A percentile compares a stretch with the other conserved stretches of the same genome.
Conservation (phyloP, 1,140 invertebrate genomes). For the Dreissena rostriformis region DNA sequence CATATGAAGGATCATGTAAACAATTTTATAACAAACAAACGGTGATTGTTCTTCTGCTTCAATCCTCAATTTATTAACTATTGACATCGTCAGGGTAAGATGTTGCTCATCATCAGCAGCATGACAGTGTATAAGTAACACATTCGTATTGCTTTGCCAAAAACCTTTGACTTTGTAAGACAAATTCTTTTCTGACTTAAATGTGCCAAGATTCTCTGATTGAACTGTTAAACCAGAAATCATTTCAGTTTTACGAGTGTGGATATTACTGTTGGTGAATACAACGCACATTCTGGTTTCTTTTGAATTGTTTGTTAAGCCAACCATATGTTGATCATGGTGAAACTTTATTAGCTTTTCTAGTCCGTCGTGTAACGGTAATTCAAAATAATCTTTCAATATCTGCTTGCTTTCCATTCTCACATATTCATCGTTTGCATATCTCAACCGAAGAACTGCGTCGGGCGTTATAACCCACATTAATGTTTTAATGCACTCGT, state of each 20-base stretch:
- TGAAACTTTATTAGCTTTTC: background rate
- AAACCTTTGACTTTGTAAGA: slow-evolving; percentile 50
- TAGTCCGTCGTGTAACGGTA: slow-evolving; percentile 64
- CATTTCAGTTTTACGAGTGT: slow-evolving; percentile 15
- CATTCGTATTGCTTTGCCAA: slow-evolving; percentile 53
- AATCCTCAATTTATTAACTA: slow-evolving; percentile 56
- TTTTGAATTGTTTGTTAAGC: too few relatives aligned
- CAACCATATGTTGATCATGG: background rate
- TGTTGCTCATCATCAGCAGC: slow-evolving; percentile 55
- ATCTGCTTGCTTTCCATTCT: background rate
- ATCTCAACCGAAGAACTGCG: slow-evolving; percentile 49
- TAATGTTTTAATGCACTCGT: slow-evolving; percentile 16
- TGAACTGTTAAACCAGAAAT: slow-evolving; percentile 13
- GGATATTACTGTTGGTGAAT: slow-evolving; percentile 59
- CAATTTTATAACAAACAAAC: background rate
- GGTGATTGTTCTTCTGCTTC: background rate
- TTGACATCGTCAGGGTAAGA: slow-evolving; percentile 58
- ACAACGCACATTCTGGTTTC: slow-evolving; percentile 12
- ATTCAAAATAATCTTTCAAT: slow-evolving; percentile 33
- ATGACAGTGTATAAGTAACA: slow-evolving; percentile 60
- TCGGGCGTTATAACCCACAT: slow-evolving; percentile 60
- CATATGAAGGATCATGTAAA: background rate
- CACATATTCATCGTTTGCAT: background rate
- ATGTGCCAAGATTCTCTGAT: slow-evolving; percentile 59
- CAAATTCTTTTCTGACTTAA: slow-evolving; percentile 69